Evolutionary conservation across 2,113 vertebrate genomes (phyloP).

Genomic region (Petaurus breviceps): DNA sequence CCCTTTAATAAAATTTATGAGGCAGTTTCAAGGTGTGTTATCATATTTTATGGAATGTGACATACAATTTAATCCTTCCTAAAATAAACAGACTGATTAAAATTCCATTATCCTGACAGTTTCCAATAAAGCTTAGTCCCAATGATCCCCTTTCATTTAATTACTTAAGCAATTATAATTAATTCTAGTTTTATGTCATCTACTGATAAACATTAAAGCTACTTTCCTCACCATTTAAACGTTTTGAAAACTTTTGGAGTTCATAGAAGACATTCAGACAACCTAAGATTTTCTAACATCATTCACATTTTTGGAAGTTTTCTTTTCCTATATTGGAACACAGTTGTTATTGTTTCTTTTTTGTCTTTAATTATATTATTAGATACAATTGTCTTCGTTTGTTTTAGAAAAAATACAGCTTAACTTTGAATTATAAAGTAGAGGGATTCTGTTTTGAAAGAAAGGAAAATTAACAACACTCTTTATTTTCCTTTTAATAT

Average conservation of each 20-base stretch:
- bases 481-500: background rate
- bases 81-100: slow-evolving; percentile 84
- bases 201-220: slow-evolving; percentile 86
- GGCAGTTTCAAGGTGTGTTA: slow-evolving; percentile 55
- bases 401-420: background rate
- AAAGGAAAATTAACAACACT: background rate
- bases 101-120: slow-evolving; percentile 85
- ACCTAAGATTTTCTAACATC: slow-evolving; percentile 77
- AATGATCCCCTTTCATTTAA: slow-evolving; percentile 78
- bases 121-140: slow-evolving; percentile 82
- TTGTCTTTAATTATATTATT: slow-evolving; percentile 61
- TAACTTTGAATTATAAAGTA: background rate
- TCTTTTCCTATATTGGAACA: slow-evolving; percentile 67
- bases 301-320: slow-evolving; percentile 76
- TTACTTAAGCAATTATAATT: slow-evolving; percentile 82
- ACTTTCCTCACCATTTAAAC: slow-evolving; percentile 83
- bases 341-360: background rate
- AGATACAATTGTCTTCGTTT: slow-evolving; percentile 65
- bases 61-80: slow-evolving; percentile 85
- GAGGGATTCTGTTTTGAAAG: background rate
- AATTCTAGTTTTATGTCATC: slow-evolving; percentile 87
- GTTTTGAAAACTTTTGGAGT: slow-evolving; percentile 80
- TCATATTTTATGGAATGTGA: slow-evolving; percentile 79
- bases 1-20: slow-evolving; percentile 79
- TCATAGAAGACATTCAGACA: slow-evolving; percentile 67